Evolutionary conservation across 2,888 invertebrate genomes (phyloP), one percentile per base, ranked within the genome.

Genomic region (Theodoxus fluviatilis): DNA sequence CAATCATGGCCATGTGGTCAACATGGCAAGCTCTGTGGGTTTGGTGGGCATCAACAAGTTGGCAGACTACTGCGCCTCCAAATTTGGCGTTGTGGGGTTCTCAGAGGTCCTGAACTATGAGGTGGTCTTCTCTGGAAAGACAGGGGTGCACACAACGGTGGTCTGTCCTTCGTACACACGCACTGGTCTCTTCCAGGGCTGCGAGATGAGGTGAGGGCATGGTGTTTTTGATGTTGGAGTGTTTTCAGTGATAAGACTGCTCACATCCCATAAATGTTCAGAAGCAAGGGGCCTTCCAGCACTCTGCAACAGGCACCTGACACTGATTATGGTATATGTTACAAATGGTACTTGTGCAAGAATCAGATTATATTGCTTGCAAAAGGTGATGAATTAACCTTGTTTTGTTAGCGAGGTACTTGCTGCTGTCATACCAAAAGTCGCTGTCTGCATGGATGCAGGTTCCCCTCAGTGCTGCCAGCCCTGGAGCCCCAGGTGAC

Each of bases 151-250:
- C 79, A 94, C 95, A 0, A 95, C 96, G 0, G 91, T 93, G n/a
- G 92, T 97, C 73, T 96, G 96, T 85, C 97, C 98, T 0, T 96
- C 94, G 88, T 96, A 94, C 86, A 95, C 97, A 75, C 94, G 96
- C 85, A 97, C 97, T 1, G 96, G 96, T 81, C 96, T 98, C 95
- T 97, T 98, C 85, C 93, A 93, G 72, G 93, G 95, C 79, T 94
- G 95, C 61, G 90, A 92, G 80, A 92, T 82, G 76, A 80, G 78
- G 83, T 83, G 74, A 72, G 76, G 59, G 4, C 3, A 18, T 18
- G 12, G 18, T 52, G 31, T 35, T 52, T n/a, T 6, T 52, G 52
- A 4, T 52, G 52, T 12, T 52, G 25, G 25, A 22, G 52, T 25
- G 57, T 57, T 28, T 57, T 28, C 2, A 33, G 22, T 22, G 18